Percentiles rank a stretch among this genome's conserved stretches.
Evolutionary conservation across 2,888 invertebrate species (phyloP).

Genomic region (Agrilus biguttatus): DNA sequence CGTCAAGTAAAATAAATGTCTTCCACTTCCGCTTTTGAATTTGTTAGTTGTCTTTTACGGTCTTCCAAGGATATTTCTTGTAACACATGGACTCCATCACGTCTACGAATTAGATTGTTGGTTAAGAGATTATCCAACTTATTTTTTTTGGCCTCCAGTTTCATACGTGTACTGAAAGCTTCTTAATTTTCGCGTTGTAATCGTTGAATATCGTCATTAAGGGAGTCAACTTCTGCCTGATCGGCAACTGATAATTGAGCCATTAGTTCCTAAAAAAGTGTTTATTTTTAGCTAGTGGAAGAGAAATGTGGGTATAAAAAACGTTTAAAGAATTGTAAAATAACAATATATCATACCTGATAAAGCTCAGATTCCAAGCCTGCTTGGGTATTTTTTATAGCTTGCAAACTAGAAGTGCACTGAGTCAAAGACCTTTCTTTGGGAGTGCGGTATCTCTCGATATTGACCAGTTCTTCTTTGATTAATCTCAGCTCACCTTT

Average conservation of each 20-base stretch:
- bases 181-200: conserved; percentile 91
- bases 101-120: conserved; percentile 75
- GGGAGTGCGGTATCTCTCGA: conserved; percentile 79
- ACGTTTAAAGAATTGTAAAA: not conserved
- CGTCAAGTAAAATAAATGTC: conserved; percentile 98
- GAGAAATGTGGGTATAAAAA: not conserved
- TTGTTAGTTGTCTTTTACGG: conserved; percentile 73
- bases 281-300: not conserved
- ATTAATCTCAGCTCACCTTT: conserved; percentile 89
- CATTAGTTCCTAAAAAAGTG: conserved; percentile 53
- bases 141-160: conserved; percentile 92
- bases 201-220: conserved; percentile 87
- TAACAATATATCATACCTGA: conserved; percentile 46
- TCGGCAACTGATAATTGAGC: conserved; percentile 86
- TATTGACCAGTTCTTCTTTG: conserved; percentile 85
- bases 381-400: conserved; percentile 90
- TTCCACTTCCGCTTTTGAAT: conserved; percentile 65
- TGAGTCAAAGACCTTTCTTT: conserved; percentile 88
- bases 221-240: conserved; percentile 81
- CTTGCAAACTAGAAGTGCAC: conserved; percentile 82
- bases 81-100: conserved; percentile 77
- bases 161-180: conserved; percentile 88
- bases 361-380: conserved; percentile 88
- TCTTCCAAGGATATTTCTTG: conserved; percentile 95
- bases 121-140: conserved; percentile 92